Base-by-base conservation (phyloP, 35 echinoderm and acorn worm species). In the Amphiura filiformis region DNA sequence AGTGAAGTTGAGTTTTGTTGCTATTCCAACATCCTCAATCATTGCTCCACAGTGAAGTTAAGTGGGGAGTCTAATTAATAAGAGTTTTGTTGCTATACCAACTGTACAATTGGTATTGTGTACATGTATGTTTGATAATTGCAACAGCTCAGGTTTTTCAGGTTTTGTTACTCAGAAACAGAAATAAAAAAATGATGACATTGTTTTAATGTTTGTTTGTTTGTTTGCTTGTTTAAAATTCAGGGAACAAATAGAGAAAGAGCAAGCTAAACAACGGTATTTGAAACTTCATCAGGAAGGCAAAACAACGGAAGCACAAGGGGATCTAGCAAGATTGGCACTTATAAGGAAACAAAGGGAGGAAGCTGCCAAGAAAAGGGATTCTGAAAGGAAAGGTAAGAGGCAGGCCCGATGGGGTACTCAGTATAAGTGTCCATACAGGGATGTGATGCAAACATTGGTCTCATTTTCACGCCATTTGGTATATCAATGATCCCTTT, bases 221-320 rank as follows among this genome's bases (percentile, higher is more conserved):
- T 78, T 32, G 17, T 31, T 3, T 12, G 9, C 76, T 31, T 78
- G 0, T 78, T 47, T 47, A 47, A 47, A n/a, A n/a, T n/a, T 47
- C 92, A 98, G 96, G 76, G 92, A 98, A 92, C 93, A 98, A 90
- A 89, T 98, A 75, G 89, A 94, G 80, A 94, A 92, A 82, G 88
- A 92, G 38, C 84, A 94, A 56, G 92, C 93, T 9, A 86, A 76
- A 57, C 76, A 91, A 34, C 81, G 96, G 37, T 94, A 94, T 79
- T 32, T 79, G 37, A 88, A 92, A 83, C 78, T 91, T 17, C 92
- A 98, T 37, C 65, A 41, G 35, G 91, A 93, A 57, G 96, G 96
- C 22, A 98, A 98, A 82, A 98, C 96, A 75, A 39, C 78, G 22
- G 92, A 94, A 82, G 96, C 96, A 26, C 82, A 80, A 28, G 89